Evolutionary conservation across 2,888 invertebrate species (phyloP), one percentile per base, ranked within the genome.

Genomic region (Eumacrocentrus americanus): DNA sequence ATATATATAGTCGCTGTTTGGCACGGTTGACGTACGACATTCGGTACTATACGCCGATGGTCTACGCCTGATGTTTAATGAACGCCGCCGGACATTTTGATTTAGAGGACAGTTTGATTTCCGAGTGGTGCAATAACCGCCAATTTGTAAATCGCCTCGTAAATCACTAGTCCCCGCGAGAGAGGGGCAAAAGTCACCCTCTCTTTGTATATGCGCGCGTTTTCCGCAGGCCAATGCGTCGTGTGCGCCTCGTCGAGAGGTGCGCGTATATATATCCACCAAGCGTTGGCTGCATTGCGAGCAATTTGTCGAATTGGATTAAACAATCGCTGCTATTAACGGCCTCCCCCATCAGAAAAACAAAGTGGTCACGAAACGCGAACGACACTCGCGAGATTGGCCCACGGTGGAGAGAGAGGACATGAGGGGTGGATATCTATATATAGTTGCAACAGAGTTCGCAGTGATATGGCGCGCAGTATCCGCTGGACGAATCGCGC

Each of bases 111-210:
- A 75, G 78, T 79, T 79, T 78, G 78, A 78, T 78, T 78, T 76
- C 74, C 72, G 74, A 69, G 72, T 70, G 67, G 67, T 70, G 77
- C 79, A 79, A 80, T 79, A 79, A 79, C 80, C 79, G 76, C 79
- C 79, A 80, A 80, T 80, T 80, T 79, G 79, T 77, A 79, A 80
- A 80, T 80, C 79, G 75, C 75, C 72, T 77, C 79, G 76, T 80
- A 80, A 79, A 79, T 80, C 75, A 76, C 69, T 62, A 50, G 62
- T 44, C 50, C 52, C 53, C 50, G 57, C 44, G 42, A 2, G 16
- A 7, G 38, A 18, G 29, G 14, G 40, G 40, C 6, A 53, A 53
- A 42, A 48, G 38, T 50, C 29, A 25, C 51, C 38, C 37, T 18
- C 48, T 18, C 34, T 48, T 14, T 52, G 25, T 11, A 22, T 42